Evolutionary conservation across 2,797 vertebrate species (phyloP).

Genomic region (Coregonus suidteri): DNA sequence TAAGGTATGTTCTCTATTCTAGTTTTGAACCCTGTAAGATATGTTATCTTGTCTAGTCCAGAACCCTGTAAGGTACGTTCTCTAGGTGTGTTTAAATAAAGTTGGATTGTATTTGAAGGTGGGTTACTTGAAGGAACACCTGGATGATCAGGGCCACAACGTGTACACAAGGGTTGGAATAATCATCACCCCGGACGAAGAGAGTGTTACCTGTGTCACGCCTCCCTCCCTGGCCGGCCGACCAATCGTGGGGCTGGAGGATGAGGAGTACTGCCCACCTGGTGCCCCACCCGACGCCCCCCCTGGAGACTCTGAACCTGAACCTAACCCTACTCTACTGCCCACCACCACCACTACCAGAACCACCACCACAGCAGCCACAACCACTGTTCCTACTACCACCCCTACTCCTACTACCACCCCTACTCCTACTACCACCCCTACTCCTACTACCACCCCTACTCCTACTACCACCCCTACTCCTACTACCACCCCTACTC

Average conservation of each 20-base stretch:
- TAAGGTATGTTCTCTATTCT: too few relatives aligned
- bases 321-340: background rate
- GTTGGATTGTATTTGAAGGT: background rate
- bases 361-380: background rate
- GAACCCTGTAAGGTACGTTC: too few relatives aligned
- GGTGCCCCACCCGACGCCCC: background rate
- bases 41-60: too few relatives aligned
- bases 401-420: background rate
- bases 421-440: background rate
- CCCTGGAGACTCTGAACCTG: background rate
- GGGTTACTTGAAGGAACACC: conserved; percentile 9
- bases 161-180: background rate
- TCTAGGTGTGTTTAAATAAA: too few relatives aligned
- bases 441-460: background rate
- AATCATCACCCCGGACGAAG: background rate
- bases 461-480: background rate
- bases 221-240: background rate
- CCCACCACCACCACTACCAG: background rate
- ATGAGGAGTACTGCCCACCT: background rate
- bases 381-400: background rate
- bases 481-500: background rate
- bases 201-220: conserved; percentile 7
- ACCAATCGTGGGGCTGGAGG: background rate
- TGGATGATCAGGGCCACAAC: conserved; percentile 1
- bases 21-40: too few relatives aligned